These are phyloP conservation scores for Melanocharis versteri DNA, from an alignment of 2,113 vertebrate genomes.

Conservation along the genomic window DNA sequence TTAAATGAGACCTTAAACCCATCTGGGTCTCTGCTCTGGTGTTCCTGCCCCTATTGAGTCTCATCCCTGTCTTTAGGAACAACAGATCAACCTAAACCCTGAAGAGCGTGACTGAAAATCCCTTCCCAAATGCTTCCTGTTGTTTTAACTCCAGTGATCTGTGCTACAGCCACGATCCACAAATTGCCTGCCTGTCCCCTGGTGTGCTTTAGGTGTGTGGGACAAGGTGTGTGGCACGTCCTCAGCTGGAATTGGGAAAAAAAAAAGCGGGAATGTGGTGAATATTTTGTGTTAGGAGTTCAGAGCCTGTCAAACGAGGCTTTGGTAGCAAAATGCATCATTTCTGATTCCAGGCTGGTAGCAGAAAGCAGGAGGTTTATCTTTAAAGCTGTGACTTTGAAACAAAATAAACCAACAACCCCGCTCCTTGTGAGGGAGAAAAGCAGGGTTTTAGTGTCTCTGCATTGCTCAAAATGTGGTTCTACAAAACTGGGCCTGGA, in stretches of 20 bases:
- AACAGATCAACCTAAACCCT: not conserved
- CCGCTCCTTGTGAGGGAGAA: rapidly evolving
- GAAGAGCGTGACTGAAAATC: not conserved
- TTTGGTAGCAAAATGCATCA: not conserved
- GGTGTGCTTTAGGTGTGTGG: not conserved
- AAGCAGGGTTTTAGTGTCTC: not conserved
- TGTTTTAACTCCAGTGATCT: not conserved
- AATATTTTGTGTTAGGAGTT: not conserved
- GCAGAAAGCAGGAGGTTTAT: not conserved
- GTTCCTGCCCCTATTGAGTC: not conserved
- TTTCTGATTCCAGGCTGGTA: not conserved
- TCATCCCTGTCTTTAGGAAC: not conserved
- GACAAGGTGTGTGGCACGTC: not conserved
- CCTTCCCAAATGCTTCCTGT: not conserved
- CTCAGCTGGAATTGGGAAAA: not conserved
- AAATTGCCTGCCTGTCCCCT: not conserved
- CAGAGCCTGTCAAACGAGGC: not conserved
- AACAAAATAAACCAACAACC: not conserved
- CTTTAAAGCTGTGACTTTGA: not conserved
- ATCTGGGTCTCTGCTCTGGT: not conserved
- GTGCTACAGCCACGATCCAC: not conserved
- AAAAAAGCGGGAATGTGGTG: not conserved
- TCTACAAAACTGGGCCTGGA: not conserved
- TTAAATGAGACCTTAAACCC: not conserved
- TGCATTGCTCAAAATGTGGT: not conserved